These are phyloP conservation scores for Syritta pipiens DNA, from an alignment of 2,888 invertebrate species.

Conservation along the genomic window DNA sequence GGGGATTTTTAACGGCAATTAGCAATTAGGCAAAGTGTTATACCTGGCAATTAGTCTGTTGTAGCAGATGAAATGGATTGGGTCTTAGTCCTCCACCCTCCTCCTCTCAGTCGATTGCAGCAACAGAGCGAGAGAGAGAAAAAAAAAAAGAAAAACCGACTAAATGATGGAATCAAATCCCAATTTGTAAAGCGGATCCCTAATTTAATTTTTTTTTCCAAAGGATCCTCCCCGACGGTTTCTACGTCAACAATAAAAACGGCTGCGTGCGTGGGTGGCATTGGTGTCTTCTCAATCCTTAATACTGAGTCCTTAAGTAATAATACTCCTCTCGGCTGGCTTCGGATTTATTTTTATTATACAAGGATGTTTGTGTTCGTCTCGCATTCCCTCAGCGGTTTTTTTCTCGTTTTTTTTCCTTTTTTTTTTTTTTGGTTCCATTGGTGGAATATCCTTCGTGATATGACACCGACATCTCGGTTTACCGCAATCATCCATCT, in stretches of 20 bases:
- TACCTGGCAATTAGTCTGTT: constrained; percentile 33
- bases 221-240: constrained; percentile 1
- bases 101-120: neutral
- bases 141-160: neutral
- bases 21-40: constrained; percentile 37
- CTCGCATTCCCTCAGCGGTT: no score
- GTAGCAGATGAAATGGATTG: constrained; percentile 14
- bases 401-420: neutral
- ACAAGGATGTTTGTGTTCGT: no score
- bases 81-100: neutral
- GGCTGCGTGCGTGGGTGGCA: neutral
- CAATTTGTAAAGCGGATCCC: constrained; percentile 2
- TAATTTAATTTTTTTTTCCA: constrained; percentile 18
- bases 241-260: no score
- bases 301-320: neutral
- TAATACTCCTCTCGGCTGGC: constrained; percentile 4
- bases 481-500: constrained; percentile 45
- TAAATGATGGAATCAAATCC: constrained; percentile 10
- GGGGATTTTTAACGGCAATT: constrained; percentile 31
- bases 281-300: no score
- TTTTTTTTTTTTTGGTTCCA: constrained; percentile 2
- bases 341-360: constrained; percentile 28
- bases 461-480: constrained; percentile 41
- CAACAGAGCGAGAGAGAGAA: neutral
- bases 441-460: constrained; percentile 25